Conservation (phyloP, 2,888 invertebrate species). For the Drosophila merina region DNA sequence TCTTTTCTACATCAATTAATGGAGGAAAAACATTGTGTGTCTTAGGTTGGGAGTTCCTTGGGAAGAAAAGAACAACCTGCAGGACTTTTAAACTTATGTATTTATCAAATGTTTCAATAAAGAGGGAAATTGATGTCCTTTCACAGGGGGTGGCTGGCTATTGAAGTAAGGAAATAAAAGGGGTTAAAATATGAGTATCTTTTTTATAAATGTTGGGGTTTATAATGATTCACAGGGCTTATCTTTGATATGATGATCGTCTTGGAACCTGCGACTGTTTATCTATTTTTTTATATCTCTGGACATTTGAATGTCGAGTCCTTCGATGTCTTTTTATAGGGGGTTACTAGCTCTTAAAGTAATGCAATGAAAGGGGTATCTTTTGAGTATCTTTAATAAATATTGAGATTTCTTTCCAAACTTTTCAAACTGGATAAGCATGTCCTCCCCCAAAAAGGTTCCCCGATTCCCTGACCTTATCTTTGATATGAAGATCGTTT, state of each 20-base stretch:
- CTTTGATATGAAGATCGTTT: not conserved
- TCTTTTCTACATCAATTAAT: slow-evolving; percentile 31
- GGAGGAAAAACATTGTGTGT: slow-evolving; percentile 24
- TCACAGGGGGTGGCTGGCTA: not conserved
- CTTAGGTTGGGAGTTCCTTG: slow-evolving; percentile 1
- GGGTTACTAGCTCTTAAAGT: too few species aligned
- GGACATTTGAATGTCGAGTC: too few species aligned
- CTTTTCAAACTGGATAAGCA: not conserved
- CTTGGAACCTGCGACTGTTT: too few species aligned
- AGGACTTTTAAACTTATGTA: not conserved
- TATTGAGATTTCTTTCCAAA: not conserved
- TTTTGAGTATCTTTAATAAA: not conserved
- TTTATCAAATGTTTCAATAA: not conserved
- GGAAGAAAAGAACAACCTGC: not conserved
- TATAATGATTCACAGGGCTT: too few species aligned
- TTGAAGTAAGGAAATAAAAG: not conserved
- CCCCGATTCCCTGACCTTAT: slow-evolving; percentile 4
- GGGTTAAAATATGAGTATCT: not conserved
- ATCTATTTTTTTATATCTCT: too few species aligned
- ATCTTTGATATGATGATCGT: too few species aligned
- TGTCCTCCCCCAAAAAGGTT: too few species aligned
- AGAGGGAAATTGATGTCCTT: not conserved
- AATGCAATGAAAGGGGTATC: too few species aligned
- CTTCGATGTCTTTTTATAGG: too few species aligned
- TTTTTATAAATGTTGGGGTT: too few species aligned